phyloP scores from a whole-genome alignment of 2,888 invertebrate species.

The Panorpa germanica region DNA sequence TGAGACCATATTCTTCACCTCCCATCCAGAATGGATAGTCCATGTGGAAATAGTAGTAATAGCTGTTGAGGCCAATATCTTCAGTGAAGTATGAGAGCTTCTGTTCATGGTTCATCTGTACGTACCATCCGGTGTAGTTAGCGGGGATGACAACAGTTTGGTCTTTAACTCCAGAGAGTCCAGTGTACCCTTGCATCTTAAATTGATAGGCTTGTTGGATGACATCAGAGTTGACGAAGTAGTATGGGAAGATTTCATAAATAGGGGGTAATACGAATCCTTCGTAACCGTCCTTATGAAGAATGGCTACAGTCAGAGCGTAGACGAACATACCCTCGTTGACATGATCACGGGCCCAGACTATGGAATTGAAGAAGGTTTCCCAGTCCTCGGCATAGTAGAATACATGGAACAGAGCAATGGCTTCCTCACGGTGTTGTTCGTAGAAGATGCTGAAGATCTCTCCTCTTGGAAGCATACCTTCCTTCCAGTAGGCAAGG shows the following conservation, averaged over 20 bases:
- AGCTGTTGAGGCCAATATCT: constrained; percentile 41
- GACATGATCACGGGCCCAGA: constrained; percentile 29
- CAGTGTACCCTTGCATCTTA: constrained; percentile 25
- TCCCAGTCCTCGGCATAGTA: constrained; percentile 32
- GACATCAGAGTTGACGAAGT: constrained; percentile 17
- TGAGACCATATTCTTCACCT: constrained; percentile 22
- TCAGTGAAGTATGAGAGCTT: constrained; percentile 42
- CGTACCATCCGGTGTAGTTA: constrained; percentile 26
- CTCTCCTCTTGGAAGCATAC: constrained; percentile 33
- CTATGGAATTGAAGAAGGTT: constrained; percentile 29
- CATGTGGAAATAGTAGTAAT: constrained; percentile 38
- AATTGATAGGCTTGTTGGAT: constrained; percentile 23
- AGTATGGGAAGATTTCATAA: constrained; percentile 29
- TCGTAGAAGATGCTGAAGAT: constrained; percentile 30
- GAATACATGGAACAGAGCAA: constrained; percentile 31
- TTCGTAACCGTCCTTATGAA: constrained; percentile 30
- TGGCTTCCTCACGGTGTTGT: constrained; percentile 29
- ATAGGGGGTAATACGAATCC: constrained; percentile 32
- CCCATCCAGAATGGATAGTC: constrained; percentile 44
- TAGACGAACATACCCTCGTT: constrained; percentile 38
- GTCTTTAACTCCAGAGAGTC: constrained; percentile 25
- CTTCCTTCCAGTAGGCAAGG: constrained; percentile 30
- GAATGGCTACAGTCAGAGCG: constrained; percentile 30
- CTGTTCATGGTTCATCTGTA: constrained; percentile 30
- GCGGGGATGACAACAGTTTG: constrained; percentile 21